Conservation (phyloP, 2,797 vertebrate species). For the Pelodytes ibericus region DNA sequence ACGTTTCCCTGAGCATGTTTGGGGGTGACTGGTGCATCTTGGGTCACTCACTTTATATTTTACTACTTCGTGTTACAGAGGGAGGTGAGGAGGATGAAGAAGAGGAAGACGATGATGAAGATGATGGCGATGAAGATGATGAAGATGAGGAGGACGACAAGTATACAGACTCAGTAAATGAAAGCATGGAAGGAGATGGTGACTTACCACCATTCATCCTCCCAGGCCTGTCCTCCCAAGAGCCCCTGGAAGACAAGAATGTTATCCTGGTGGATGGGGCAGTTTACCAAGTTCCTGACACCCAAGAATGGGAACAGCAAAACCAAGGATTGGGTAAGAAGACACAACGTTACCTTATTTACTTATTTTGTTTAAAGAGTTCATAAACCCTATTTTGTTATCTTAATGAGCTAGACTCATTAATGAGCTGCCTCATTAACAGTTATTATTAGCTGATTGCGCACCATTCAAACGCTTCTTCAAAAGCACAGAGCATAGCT, state of each 20-base stretch:
- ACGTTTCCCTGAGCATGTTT: too few relatives aligned
- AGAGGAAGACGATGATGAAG: conserved; percentile 79
- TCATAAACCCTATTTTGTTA: too few relatives aligned
- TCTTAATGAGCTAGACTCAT: not conserved
- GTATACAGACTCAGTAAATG: conserved; percentile 80
- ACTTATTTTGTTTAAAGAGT: not conserved
- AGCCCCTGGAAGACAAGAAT: conserved; percentile 75
- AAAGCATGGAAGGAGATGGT: conserved; percentile 79
- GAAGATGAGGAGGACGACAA: conserved; percentile 81
- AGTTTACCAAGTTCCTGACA: conserved; percentile 78
- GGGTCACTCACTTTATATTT: too few relatives aligned
- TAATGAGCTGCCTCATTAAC: not conserved
- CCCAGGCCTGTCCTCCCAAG: conserved; percentile 70
- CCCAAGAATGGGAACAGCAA: conserved; percentile 85
- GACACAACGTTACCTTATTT: not conserved
- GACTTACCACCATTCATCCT: conserved; percentile 72
- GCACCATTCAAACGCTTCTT: too few relatives aligned
- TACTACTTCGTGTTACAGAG: conserved; percentile 61
- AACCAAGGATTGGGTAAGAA: conserved; percentile 92
- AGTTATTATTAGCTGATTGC: too few relatives aligned
- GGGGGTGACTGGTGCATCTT: too few relatives aligned
- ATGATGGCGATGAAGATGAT: conserved; percentile 82
- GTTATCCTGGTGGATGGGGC: conserved; percentile 69
- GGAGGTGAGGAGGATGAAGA: conserved; percentile 69
- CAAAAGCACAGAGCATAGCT: too few relatives aligned